These are phyloP conservation scores for Mythimna pallens DNA, from an alignment of 2,888 invertebrate genomes.

Conservation along the genomic window DNA sequence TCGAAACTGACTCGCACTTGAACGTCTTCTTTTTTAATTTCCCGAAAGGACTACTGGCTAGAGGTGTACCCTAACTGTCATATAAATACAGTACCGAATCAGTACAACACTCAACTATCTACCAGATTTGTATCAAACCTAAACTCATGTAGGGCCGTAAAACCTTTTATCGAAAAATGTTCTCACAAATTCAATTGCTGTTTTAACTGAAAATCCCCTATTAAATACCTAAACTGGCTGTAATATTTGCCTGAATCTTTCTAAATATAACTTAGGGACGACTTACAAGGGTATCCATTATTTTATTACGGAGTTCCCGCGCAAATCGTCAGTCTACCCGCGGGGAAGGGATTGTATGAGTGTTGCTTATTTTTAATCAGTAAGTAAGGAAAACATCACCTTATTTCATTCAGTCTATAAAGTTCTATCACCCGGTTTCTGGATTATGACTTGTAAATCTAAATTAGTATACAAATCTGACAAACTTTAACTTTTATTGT, in stretches of 20 bases:
- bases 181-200: not conserved
- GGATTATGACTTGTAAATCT: not conserved
- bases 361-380: slow-evolving; percentile 9
- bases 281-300: slow-evolving; percentile 40
- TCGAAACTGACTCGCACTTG: too few species aligned
- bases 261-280: slow-evolving; percentile 40
- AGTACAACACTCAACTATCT: too few species aligned
- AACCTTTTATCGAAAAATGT: too few species aligned
- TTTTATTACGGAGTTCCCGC: slow-evolving; percentile 27
- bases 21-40: too few species aligned
- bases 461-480: not conserved
- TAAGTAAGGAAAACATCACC: not conserved
- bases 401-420: not conserved
- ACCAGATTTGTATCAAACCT: too few species aligned
- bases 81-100: too few species aligned
- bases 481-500: too few species aligned
- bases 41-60: too few species aligned
- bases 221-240: slow-evolving; percentile 12
- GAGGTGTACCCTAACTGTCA: too few species aligned
- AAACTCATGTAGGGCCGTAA: too few species aligned
- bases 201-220: not conserved
- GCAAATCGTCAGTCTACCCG: slow-evolving; percentile 28
- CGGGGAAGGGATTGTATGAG: slow-evolving; percentile 12
- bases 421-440: not conserved
- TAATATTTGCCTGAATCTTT: slow-evolving; percentile 17